Percentiles rank a stretch among this genome's conserved stretches.
Evolutionary conservation across 2,888 invertebrate species (phyloP).

Genomic region (Agrilus cyanescens): DNA sequence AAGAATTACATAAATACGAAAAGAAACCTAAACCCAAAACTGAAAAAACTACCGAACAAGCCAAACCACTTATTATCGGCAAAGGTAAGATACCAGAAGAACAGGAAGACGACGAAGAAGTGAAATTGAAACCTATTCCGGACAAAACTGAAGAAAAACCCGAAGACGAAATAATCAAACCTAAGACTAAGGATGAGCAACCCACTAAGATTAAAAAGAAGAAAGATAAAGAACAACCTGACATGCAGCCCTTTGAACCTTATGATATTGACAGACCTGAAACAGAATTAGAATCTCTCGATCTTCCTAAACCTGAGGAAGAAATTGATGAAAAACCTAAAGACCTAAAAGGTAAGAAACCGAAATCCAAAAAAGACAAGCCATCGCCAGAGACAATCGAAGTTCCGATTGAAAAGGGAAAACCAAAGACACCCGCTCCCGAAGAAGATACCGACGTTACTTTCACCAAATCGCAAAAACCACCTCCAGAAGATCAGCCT

Average conservation of each 20-base stretch:
- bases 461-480: conserved; percentile 20
- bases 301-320: conserved; percentile 28
- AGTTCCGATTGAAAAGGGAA: conserved; percentile 26
- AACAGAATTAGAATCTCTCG: conserved; percentile 27
- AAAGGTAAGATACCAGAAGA: conserved; percentile 30
- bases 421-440: conserved; percentile 32
- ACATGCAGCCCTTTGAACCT: conserved; percentile 30
- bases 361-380: conserved; percentile 16
- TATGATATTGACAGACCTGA: conserved; percentile 31
- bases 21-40: conserved; percentile 17
- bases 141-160: conserved; percentile 20
- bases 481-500: conserved; percentile 19
- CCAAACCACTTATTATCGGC: conserved; percentile 26
- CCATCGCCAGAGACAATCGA: conserved; percentile 20
- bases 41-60: conserved; percentile 27
- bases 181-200: conserved; percentile 4
- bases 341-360: conserved; percentile 19
- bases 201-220: conserved; percentile 10
- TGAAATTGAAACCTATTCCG: conserved; percentile 33
- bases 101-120: conserved; percentile 24
- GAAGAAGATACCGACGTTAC: conserved; percentile 32
- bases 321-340: conserved; percentile 20
- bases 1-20: conserved; percentile 16
- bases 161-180: conserved; percentile 5
- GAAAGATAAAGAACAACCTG: conserved; percentile 24